Conservation (phyloP, 2,888 invertebrate species). For the Microctonus aethiopoides region DNA sequence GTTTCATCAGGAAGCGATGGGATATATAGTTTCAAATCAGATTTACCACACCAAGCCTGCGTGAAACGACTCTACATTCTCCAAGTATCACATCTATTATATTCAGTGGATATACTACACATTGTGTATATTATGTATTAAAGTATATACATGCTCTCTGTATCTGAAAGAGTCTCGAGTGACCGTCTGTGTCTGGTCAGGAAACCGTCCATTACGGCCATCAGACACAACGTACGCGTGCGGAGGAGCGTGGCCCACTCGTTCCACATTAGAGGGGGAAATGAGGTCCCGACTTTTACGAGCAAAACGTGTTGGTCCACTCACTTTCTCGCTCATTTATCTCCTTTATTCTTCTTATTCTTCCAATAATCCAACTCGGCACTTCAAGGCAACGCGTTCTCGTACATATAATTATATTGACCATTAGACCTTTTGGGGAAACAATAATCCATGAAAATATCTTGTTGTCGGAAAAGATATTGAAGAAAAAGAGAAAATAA, state of each 20-base stretch:
- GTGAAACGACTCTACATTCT: background rate
- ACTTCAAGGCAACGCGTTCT: background rate
- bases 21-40: background rate
- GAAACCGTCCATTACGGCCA: constrained; percentile 62
- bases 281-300: constrained; percentile 39
- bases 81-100: no score
- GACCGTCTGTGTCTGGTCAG: constrained; percentile 51
- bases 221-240: constrained; percentile 48
- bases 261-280: constrained; percentile 25
- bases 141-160: background rate
- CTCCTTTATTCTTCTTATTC: background rate
- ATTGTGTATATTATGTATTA: background rate
- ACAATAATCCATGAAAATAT: background rate
- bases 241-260: constrained; percentile 38
- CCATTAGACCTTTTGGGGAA: background rate
- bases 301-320: constrained; percentile 17
- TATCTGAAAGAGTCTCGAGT: constrained; percentile 16
- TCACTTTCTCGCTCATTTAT: constrained; percentile 20
- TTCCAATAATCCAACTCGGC: background rate
- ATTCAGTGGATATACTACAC: no score
- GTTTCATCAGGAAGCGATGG: background rate
- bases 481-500: background rate
- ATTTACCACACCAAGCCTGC: background rate
- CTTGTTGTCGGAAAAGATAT: background rate
- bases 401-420: background rate